Conservation (phyloP, 2,888 invertebrate species). For the Zonitis immaculata region DNA sequence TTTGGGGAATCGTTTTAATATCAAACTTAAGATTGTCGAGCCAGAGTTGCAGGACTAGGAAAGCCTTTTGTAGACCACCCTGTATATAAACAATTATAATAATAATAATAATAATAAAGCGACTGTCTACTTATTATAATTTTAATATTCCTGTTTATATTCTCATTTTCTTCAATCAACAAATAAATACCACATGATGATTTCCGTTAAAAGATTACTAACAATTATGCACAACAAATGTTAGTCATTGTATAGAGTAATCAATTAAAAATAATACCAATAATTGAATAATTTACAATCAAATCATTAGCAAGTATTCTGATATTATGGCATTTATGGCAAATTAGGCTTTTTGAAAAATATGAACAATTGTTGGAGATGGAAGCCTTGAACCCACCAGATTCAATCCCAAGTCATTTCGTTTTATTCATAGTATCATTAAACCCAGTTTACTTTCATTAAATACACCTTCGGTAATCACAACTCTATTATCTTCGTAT, state of each 20-base stretch:
- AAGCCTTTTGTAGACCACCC: no score
- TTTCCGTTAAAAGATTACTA: background rate
- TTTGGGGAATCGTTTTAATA: no score
- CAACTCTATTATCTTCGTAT: no score
- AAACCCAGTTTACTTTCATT: constrained; percentile 13
- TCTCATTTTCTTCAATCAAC: no score
- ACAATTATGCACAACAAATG: background rate
- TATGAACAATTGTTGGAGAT: background rate
- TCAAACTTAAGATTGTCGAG: no score
- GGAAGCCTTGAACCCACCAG: constrained; percentile 13
- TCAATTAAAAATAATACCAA: background rate
- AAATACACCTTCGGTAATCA: constrained; percentile 11
- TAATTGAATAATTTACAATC: no score
- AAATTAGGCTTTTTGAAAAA: no score
- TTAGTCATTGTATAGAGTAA: background rate
- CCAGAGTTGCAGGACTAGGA: no score
- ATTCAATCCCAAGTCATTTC: constrained; percentile 5
- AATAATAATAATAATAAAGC: background rate
- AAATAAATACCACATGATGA: background rate
- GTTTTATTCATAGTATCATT: constrained; percentile 11
- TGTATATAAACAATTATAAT: no score
- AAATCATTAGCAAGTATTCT: no score
- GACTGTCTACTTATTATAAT: background rate
- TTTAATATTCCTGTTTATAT: background rate
- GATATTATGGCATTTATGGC: no score